These are phyloP conservation scores for Sipunculus nudus DNA, from an alignment of 2,888 invertebrate genomes.

Conservation along the genomic window DNA sequence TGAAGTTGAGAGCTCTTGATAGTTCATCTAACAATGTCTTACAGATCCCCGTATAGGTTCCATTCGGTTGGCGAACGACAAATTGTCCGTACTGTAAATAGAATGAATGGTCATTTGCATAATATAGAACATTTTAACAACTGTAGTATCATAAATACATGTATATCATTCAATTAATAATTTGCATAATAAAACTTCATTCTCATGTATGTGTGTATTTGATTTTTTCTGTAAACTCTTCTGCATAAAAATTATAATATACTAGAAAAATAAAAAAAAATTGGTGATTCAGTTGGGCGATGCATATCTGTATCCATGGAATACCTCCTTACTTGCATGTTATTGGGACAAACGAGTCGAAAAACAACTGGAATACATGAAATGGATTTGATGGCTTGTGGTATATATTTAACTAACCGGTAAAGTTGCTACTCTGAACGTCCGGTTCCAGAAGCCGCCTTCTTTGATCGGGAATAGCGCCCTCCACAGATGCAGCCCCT, in stretches of 20 bases:
- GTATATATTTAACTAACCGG: conserved; percentile 2
- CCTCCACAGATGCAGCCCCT: too few species aligned
- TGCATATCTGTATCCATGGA: too few species aligned
- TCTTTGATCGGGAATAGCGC: conserved; percentile 15
- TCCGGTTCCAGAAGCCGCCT: conserved; percentile 18
- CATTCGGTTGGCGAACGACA: neutral
- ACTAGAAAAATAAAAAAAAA: too few species aligned
- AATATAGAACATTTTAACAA: too few species aligned
- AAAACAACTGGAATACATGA: too few species aligned
- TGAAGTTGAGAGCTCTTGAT: conserved; percentile 82
- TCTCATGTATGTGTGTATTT: neutral
- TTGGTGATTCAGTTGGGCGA: too few species aligned
- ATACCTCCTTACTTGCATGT: too few species aligned
- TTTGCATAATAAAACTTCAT: neutral
- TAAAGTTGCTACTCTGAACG: conserved; percentile 12
- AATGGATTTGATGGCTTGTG: too few species aligned
- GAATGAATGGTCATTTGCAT: too few species aligned
- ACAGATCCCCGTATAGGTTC: conserved; percentile 28
- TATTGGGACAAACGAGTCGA: too few species aligned
- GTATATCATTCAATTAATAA: too few species aligned
- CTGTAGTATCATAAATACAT: too few species aligned
- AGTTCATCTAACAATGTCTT: conserved; percentile 82
- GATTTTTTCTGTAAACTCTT: neutral
- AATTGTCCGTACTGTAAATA: conserved; percentile 18
- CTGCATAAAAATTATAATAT: neutral